These are phyloP conservation scores for Neoniphon sammara DNA, from an alignment of 2,797 vertebrate genomes.

Conservation along the genomic window DNA sequence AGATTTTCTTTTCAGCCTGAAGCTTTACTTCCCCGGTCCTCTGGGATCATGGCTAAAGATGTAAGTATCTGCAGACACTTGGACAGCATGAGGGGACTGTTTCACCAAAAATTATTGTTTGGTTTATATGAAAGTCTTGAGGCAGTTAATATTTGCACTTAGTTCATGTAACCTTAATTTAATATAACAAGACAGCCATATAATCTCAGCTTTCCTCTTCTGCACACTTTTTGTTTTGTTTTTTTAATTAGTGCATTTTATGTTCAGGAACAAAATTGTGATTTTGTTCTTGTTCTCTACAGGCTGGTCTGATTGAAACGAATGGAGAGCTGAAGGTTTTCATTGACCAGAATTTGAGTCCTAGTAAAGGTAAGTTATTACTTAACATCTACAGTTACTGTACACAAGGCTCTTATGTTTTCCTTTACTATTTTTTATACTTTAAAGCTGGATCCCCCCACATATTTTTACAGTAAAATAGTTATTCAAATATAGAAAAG, in stretches of 20 bases:
- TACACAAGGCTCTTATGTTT: no score
- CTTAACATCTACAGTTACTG: not conserved
- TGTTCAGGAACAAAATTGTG: not conserved
- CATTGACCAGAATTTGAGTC: conserved; percentile 99
- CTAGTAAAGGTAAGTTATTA: conserved; percentile 90
- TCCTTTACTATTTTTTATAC: no score
- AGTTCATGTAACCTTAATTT: not conserved
- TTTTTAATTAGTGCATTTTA: not conserved
- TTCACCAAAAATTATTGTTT: not conserved
- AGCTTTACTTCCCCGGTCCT: conserved; percentile 77
- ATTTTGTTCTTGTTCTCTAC: conserved; percentile 48
- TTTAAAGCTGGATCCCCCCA: no score
- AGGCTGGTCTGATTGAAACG: conserved; percentile 99
- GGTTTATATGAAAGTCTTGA: not conserved
- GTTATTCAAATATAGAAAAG: no score
- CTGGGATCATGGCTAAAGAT: conserved; percentile 89
- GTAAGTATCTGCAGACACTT: conserved; percentile 68
- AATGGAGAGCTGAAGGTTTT: conserved; percentile 99
- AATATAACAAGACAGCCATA: not conserved
- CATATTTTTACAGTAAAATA: no score
- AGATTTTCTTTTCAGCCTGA: conserved; percentile 67
- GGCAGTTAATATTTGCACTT: not conserved
- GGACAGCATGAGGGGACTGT: not conserved
- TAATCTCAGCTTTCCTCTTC: not conserved
- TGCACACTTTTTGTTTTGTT: not conserved